Base-by-base conservation (phyloP, 2,888 invertebrate species). In the Machimus atricapillus region DNA sequence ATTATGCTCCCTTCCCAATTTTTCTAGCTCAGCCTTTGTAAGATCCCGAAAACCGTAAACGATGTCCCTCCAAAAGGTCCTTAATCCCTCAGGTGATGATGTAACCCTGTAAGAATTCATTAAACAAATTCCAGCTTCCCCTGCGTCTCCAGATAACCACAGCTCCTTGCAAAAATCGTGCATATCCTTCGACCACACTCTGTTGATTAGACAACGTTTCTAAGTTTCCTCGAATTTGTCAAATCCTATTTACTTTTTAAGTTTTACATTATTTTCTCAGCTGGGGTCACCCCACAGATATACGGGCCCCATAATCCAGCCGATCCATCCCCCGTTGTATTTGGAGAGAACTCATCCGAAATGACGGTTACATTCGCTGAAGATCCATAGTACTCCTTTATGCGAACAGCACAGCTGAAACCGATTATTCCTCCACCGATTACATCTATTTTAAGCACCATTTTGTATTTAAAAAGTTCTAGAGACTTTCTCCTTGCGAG, bases 291-390 rank as follows among this genome's bases (percentile, higher is more conserved):
- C 0, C 94, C 94, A 74, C 94, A 93, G 9, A 95, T 91, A 90
- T 94, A 96, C 0, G 96, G 97, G 12, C 94, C 93, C 96, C 96
- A 97, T 7, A 97, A 91, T 0, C 97, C 97, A 0, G 96, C 97
- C 1, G 96, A 95, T 0, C 96, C 95, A 91, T 97, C 96, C 0
- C 96, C 95, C 0, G 96, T 97, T 0, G 97, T 97, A 87, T 95
- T 91, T 0, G 96, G 96, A 19, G 95, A 93, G 88, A 96, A 94
- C 31, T 94, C 92, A n/a, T 95, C 94, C 0, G 96, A 94, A 87
- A 96, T 93, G 56, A 97, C 90, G 7, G 94, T 95, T 8, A 97
- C 95, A 90, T 94, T 89, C 16, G 90, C 90, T 31, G 93, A 93
- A 89, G 94, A 93, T 89, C 93, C 93, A 86, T 90, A 91, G 85